Evolutionary conservation across 1,140 invertebrate species (phyloP), one percentile per base, ranked within the genome.

Genomic region (Cherax destructor): DNA sequence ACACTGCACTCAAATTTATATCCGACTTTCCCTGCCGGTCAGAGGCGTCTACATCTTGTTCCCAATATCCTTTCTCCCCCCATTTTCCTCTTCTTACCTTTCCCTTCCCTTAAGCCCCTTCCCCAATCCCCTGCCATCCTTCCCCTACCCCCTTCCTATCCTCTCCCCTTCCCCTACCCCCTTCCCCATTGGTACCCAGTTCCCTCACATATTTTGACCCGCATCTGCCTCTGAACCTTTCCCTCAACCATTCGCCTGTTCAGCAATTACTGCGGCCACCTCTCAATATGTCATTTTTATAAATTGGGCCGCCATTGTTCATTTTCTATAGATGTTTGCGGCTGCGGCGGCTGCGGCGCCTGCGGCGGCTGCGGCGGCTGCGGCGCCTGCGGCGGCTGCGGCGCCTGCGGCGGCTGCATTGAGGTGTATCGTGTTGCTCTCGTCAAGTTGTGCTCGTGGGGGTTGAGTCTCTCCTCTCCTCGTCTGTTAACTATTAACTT

Each of bases 201-300:
- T 74, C 7, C 24, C 69, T 30, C 69, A 5, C 24, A 9, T 1
- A 30, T 10, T 21, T n/a, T 74, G 69, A 41, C 80, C 80, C 80
- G 56, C 80, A 83, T 83, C 80, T 83, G 18, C 24, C 52, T 13
- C 13, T 18, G 52, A 13, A 10, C 52, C 52, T 56, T 13, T 13
- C 52, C 52, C 9, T 56, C 13, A 9, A 56, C 52, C 30, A n/a
- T 11, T 21, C 11, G 5, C 49, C 77, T 41, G 50, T 24, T n/a
- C n/a, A 24, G 49, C 79, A 81, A 81, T 81, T 81, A 69, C 59
- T 30, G 59, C 81, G 41, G 4, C 74, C 69, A 69, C 4, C 69
- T 72, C 83, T 85, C 61, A 72, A 69, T 85, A 21, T 50, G 30
- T 69, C 83, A 24, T 85, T 65, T 85, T 74, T 69, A 74, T 85